Base-by-base conservation (phyloP, 1,140 invertebrate species). In the Brachionus paranguensis region DNA sequence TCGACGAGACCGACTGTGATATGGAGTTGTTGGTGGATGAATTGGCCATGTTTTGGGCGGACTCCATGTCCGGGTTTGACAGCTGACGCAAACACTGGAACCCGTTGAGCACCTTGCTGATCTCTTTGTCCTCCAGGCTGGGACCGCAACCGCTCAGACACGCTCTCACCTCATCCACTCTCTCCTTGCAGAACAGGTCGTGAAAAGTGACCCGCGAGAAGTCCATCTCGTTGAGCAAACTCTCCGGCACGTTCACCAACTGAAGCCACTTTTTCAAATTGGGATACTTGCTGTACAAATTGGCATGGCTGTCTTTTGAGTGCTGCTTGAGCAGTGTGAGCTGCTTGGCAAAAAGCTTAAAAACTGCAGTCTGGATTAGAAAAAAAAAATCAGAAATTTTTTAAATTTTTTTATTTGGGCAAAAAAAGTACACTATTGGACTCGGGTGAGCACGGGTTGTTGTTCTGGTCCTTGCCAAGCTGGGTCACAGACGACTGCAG, bases 261-360 rank as follows among this genome's bases (percentile, higher is more conserved):
- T 81, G 50, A 2, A 81, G 53, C 78, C 78, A 81, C 45, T 45
- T 81, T 64, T 81, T 60, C 37, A 81, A 45, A 65, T 81, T 68
- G 8, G 78, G 78, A 64, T 81, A 81, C 33, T 68, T 60, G 7
- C 3, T 64, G 29, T 10, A 81, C 33, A 81, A 81, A 33, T 60
- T 6, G 12, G 78, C 27, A 3, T 60, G 78, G n/a, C 7, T 41
- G 14, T 55, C 47, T 29, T 14, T 24, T 6, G 45, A 17, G 20
- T 27, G 27, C 33, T 79, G 2, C 14, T 27, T 79, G 17, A 79
- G 20, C 2, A 79, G 14, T 0, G 33, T 55, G 1, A 79, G 17
- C 12, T 79, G 76, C 20, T 79, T 79, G 45, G 76, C 76, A 53
- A 79, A 79, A 11, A 79, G 76, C 12, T 79, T 79, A 8, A 79